Conservation (phyloP, 2,888 invertebrate species). For the Sphinx pinastri region DNA sequence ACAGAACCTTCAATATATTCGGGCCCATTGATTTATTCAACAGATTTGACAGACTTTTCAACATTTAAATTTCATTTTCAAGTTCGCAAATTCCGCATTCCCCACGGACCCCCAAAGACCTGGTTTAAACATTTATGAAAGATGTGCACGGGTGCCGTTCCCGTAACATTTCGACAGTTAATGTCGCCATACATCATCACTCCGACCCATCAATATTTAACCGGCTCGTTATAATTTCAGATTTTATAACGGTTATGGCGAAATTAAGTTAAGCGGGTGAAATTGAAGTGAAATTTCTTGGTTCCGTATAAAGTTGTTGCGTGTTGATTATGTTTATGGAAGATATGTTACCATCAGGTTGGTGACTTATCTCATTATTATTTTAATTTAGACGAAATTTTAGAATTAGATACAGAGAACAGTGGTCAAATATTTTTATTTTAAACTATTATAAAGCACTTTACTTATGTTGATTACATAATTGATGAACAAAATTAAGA, state of each 20-base stretch:
- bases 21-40: no score
- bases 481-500: no score
- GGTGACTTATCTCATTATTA: no score
- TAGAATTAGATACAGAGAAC: no score
- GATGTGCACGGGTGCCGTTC: slow-evolving; percentile 10
- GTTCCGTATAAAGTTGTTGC: neutral
- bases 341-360: no score
- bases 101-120: neutral
- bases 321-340: no score
- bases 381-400: no score
- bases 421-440: no score
- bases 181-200: slow-evolving; percentile 54
- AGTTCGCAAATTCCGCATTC: neutral
- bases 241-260: slow-evolving; percentile 53
- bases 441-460: no score
- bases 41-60: no score
- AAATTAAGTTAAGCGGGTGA: slow-evolving; percentile 42
- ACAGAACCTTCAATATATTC: no score
- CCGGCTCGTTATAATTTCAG: slow-evolving; percentile 56
- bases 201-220: slow-evolving; percentile 53
- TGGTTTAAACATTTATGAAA: slow-evolving; percentile 16
- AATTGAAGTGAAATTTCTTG: neutral
- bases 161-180: slow-evolving; percentile 32
- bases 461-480: no score
- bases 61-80: neutral